These are phyloP conservation scores for Brachionus angularis DNA, from an alignment of 1,140 invertebrate species.

Conservation along the genomic window DNA sequence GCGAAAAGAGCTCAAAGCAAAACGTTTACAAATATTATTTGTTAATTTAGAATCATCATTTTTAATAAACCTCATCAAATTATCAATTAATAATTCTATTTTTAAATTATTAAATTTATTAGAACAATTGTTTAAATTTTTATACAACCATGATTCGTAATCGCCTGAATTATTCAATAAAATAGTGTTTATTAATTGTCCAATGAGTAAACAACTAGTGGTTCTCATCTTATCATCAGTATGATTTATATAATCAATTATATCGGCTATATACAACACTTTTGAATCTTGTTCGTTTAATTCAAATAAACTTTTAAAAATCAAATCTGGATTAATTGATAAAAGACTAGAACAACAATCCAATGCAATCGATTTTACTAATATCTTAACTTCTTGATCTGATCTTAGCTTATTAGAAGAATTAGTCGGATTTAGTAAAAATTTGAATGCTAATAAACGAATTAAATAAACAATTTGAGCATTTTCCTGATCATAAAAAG, in stretches of 20 bases:
- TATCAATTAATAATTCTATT: not conserved
- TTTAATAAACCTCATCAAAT: constrained; percentile 5
- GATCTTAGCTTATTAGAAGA: constrained; percentile 64
- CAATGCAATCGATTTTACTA: constrained; percentile 75
- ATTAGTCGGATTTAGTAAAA: constrained; percentile 66
- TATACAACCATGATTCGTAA: constrained; percentile 53
- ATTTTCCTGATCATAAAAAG: constrained; percentile 63
- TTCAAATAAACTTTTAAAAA: constrained; percentile 43
- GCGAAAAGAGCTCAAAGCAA: constrained; percentile 20
- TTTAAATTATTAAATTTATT: not conserved
- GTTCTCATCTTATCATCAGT: constrained; percentile 40
- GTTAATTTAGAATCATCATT: not conserved
- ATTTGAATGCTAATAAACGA: constrained; percentile 69
- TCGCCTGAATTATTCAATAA: constrained; percentile 48
- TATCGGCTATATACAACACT: not conserved
- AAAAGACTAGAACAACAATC: constrained; percentile 69
- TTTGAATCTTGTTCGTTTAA: not conserved
- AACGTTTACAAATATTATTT: constrained; percentile 35
- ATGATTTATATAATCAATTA: constrained; percentile 27
- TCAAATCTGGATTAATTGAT: constrained; percentile 64
- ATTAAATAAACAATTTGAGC: constrained; percentile 70
- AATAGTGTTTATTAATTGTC: constrained; percentile 17
- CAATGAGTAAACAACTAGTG: not conserved
- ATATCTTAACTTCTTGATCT: constrained; percentile 70
- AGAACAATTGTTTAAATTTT: constrained; percentile 62